Conservation (phyloP, 2,113 vertebrate genomes). For the Erythrocebus patas region DNA sequence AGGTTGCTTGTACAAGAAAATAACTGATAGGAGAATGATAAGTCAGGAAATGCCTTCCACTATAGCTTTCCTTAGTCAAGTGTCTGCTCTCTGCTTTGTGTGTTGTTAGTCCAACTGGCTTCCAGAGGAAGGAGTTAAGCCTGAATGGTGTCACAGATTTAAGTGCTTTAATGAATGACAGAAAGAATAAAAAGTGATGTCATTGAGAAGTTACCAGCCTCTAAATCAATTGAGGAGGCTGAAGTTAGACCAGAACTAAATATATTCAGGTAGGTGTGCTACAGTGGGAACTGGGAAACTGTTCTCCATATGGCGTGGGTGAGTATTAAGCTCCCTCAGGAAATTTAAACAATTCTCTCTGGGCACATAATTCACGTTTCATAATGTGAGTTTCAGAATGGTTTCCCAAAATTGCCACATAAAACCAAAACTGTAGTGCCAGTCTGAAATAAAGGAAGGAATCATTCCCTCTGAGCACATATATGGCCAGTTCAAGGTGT, state of each 20-base stretch:
- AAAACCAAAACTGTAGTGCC: constrained; percentile 31
- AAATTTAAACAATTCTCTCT: constrained; percentile 50
- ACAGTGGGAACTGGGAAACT: neutral
- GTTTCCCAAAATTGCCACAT: constrained; percentile 51
- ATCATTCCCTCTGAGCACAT: constrained; percentile 17
- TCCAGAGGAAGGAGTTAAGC: neutral
- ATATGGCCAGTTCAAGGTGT: neutral
- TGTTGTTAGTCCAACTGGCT: constrained; percentile 4
- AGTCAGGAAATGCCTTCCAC: neutral
- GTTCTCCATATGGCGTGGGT: constrained; percentile 7
- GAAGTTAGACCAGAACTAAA: constrained; percentile 33
- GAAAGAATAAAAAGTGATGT: constrained; percentile 29
- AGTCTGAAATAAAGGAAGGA: constrained; percentile 44
- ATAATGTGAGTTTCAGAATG: constrained; percentile 62
- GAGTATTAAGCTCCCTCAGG: constrained; percentile 41
- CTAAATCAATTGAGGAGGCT: constrained; percentile 32
- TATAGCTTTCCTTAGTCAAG: neutral
- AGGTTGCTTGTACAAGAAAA: neutral
- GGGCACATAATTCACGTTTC: constrained; percentile 33
- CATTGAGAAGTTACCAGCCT: constrained; percentile 8
- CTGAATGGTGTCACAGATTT: neutral
- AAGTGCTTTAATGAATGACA: constrained; percentile 7
- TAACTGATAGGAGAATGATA: neutral
- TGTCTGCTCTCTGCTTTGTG: neutral
- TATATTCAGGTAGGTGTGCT: neutral